Base-by-base conservation (phyloP, 2,797 vertebrate species). In the Molossus alvarezi region DNA sequence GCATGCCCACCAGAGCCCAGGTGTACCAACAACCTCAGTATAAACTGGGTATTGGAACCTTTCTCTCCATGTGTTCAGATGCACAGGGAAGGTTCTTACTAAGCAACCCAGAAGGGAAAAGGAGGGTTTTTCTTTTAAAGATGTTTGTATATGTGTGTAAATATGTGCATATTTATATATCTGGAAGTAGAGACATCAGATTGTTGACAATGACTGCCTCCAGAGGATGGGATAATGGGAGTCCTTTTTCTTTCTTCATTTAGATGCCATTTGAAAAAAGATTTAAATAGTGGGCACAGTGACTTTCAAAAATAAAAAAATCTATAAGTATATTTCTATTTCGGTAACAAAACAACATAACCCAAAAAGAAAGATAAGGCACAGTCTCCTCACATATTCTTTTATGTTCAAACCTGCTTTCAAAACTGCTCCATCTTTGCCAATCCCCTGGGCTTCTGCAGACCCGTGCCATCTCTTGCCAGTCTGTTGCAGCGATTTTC, bases 301-400 rank as follows among this genome's bases (percentile, higher is more conserved):
- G 80, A 87, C 5, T 77, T 92, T 25, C 3, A 85, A 77, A 48
- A 53, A 53, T 27, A 64, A 45, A 80, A 33, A 81, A 20, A 23
- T 15, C 76, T 41, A 0, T 18, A 76, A 48, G 4, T 18, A 27
- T 77, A 58, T 86, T 5, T 80, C 27, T 71, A 53, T n/a, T 88
- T 91, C 88, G 76, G 51, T 71, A 87, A 67, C 33, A 91, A 90
- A 90, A 67, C 73, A 94, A 14, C 25, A 20, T 76, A 48, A n/a
- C 41, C 55, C 11, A 62, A 88, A 92, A 94, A 21, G 18, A 69
- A 92, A 81, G 37, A 75, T 58, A 86, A 91, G 5, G 15, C 29
- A 27, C 10, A 58, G 6, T 55, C 9, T 73, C 15, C 29, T 69
- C 10, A 48, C 21, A 37, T 71, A 60, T 13, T 48, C 64, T 77